These are phyloP conservation scores for Papilio gigon DNA, from an alignment of 2,888 invertebrate species.

Conservation along the genomic window DNA sequence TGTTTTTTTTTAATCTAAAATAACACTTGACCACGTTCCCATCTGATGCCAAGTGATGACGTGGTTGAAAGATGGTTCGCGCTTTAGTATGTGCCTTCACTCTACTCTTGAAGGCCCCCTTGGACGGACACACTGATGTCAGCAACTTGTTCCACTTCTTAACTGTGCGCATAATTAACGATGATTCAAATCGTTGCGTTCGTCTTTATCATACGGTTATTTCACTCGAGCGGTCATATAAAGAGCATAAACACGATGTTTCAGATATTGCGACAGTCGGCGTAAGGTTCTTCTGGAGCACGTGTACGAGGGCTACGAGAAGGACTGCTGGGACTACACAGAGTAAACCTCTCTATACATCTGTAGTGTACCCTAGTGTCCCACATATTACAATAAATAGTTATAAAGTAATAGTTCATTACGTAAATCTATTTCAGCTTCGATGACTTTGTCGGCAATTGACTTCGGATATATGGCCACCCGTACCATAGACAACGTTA, in stretches of 20 bases:
- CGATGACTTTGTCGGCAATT: background rate
- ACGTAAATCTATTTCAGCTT: slow-evolving; percentile 36
- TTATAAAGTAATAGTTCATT: slow-evolving; percentile 30
- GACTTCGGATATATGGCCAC: background rate
- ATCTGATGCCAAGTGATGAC: too few species aligned
- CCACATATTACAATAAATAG: slow-evolving; percentile 24
- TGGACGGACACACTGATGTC: too few species aligned
- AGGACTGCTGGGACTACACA: slow-evolving; percentile 98
- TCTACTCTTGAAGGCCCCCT: too few species aligned
- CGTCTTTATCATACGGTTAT: too few species aligned
- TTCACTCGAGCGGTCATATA: background rate
- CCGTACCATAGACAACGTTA: background rate
- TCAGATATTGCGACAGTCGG: slow-evolving; percentile 98
- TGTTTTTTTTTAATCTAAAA: too few species aligned
- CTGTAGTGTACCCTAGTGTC: slow-evolving; percentile 41
- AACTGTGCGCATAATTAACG: too few species aligned
- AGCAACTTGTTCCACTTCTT: too few species aligned
- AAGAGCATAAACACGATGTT: slow-evolving; percentile 50
- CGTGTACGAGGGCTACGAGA: slow-evolving; percentile 99
- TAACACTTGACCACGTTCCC: too few species aligned
- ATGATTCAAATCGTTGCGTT: too few species aligned
- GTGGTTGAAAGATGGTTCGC: too few species aligned
- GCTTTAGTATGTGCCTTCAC: too few species aligned
- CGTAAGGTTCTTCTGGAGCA: slow-evolving; percentile 97
- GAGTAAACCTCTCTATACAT: slow-evolving; percentile 82